phyloP scores from a whole-genome alignment of 2,113 vertebrate genomes.

The Pongo abelii region DNA sequence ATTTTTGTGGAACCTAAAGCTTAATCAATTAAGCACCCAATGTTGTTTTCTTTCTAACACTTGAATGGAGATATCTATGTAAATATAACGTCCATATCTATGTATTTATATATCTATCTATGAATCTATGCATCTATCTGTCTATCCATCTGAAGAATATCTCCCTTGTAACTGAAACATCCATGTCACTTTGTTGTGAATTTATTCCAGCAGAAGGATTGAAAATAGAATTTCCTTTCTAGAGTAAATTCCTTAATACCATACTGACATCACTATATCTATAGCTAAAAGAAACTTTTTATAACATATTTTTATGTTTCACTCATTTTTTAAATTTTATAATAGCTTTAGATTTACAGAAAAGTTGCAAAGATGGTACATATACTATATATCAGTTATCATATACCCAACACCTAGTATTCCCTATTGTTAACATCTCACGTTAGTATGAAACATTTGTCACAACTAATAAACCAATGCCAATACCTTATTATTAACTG shows the following conservation, averaged over 20 bases:
- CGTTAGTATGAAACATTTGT: background rate
- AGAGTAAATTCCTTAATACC: background rate
- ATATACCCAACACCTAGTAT: background rate
- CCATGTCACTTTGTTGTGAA: background rate
- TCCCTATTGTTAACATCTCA: background rate
- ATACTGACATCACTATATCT: background rate
- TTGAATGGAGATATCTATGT: background rate
- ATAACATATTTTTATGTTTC: background rate
- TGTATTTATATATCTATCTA: background rate
- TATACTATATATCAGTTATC: background rate
- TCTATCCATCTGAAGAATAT: background rate
- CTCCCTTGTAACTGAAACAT: background rate
- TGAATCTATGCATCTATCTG: background rate
- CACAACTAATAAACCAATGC: background rate
- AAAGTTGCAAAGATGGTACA: background rate
- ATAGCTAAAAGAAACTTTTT: background rate
- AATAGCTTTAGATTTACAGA: background rate
- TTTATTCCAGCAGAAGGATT: background rate
- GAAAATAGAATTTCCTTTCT: background rate
- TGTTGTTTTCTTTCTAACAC: slow-evolving; percentile 18
- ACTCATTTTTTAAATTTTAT: background rate
- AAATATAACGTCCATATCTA: background rate
- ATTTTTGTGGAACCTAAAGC: background rate
- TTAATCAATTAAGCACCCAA: background rate
- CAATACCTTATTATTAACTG: background rate